phyloP scores from a whole-genome alignment of 92 coral and sea anemone genomes.

The Paragorgia papillata region DNA sequence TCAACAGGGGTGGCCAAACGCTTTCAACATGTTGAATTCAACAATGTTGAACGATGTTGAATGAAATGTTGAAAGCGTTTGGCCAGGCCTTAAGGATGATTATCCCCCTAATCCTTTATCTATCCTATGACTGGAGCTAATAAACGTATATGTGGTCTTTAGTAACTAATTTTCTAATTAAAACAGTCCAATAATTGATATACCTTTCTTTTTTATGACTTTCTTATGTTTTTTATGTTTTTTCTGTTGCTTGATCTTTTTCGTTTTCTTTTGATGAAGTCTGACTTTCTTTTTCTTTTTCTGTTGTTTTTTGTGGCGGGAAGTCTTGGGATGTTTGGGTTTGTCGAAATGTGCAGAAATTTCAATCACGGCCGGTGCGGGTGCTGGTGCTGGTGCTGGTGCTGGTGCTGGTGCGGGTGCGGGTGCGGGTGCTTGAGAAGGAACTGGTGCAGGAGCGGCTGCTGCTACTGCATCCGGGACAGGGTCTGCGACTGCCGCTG shows the following conservation, averaged over 20 bases:
- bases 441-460: not conserved
- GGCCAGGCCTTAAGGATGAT: too few relatives aligned
- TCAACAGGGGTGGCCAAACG: too few relatives aligned
- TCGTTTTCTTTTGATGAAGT: not conserved
- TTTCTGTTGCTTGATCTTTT: not conserved
- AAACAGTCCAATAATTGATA: too few relatives aligned
- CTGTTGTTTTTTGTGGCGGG: not conserved
- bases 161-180: too few relatives aligned
- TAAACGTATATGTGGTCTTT: too few relatives aligned
- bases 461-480: not conserved
- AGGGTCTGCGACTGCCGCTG: not conserved
- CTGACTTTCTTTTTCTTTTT: not conserved
- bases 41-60: too few relatives aligned
- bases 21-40: too few relatives aligned
- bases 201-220: not conserved
- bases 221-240: not conserved
- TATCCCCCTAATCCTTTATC: too few relatives aligned
- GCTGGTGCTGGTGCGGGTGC: not conserved
- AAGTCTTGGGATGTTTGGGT: not conserved
- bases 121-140: too few relatives aligned
- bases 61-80: too few relatives aligned
- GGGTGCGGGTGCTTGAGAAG: not conserved
- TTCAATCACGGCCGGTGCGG: too few relatives aligned
- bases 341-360: not conserved
- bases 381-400: not conserved